A percentile compares a stretch with the other conserved stretches of the same genome.
These are phyloP conservation scores for Epinotia nisella DNA, from an alignment of 2,888 invertebrate species.

Conservation along the genomic window DNA sequence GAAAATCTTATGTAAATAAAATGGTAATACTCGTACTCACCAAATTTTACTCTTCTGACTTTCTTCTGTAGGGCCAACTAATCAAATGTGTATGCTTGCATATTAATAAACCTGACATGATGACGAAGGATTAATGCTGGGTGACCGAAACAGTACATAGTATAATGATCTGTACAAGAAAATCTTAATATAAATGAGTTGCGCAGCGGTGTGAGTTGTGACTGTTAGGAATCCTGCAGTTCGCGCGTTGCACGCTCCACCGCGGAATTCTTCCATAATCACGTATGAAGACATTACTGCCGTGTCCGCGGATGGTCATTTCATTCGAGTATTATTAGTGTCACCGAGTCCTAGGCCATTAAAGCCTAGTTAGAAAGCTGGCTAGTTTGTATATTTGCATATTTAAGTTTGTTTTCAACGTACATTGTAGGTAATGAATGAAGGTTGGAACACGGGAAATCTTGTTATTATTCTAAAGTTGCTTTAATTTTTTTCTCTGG, in stretches of 20 bases:
- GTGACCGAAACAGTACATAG: not conserved
- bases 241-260: slow-evolving; percentile 29
- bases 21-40: too few relatives aligned
- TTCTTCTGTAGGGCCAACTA: too few relatives aligned
- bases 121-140: not conserved
- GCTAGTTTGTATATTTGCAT: slow-evolving; percentile 25
- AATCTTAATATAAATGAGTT: slow-evolving; percentile 30
- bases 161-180: slow-evolving; percentile 21
- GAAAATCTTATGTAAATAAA: too few relatives aligned
- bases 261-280: slow-evolving; percentile 43
- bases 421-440: slow-evolving; percentile 1
- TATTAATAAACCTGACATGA: not conserved
- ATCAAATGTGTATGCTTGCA: too few relatives aligned
- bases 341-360: slow-evolving; percentile 36
- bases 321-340: slow-evolving; percentile 39
- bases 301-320: slow-evolving; percentile 29
- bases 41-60: too few relatives aligned
- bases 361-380: slow-evolving; percentile 38
- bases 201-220: slow-evolving; percentile 27
- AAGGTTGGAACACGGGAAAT: not conserved
- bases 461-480: not conserved
- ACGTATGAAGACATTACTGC: slow-evolving; percentile 42
- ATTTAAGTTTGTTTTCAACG: slow-evolving; percentile 8
- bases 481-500: not conserved
- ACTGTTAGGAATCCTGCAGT: slow-evolving; percentile 32